Percentiles rank a stretch among this genome's conserved stretches.
Evolutionary conservation across 2,113 vertebrate genomes (phyloP).

Genomic region (Perca flavescens): DNA sequence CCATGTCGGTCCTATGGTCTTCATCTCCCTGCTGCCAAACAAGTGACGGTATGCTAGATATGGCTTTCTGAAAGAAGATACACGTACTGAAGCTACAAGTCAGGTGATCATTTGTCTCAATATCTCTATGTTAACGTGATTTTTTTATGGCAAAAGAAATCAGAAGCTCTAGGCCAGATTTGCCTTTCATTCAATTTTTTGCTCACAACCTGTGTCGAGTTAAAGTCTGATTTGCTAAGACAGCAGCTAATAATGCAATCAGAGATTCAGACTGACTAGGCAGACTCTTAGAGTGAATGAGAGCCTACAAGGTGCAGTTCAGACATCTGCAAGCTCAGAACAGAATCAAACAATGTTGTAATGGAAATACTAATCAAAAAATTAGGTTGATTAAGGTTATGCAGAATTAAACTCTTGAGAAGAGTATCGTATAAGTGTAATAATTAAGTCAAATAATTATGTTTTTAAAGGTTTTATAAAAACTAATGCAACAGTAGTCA

Average conservation of each 20-base stretch:
- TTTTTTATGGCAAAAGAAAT: conserved; percentile 8
- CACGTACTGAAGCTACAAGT: neutral
- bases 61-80: conserved; percentile 1
- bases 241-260: conserved; percentile 37
- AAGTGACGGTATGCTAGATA: conserved; percentile 5
- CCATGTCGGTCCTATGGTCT: conserved; percentile 43
- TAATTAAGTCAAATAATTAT: neutral
- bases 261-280: conserved; percentile 14
- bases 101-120: neutral
- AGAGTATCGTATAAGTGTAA: neutral
- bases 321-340: conserved; percentile 18
- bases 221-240: conserved; percentile 26
- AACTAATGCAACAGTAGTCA: neutral
- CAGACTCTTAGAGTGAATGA: neutral
- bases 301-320: conserved; percentile 3
- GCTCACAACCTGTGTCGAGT: conserved; percentile 3
- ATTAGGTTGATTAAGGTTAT: neutral
- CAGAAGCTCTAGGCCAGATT: conserved; percentile 1
- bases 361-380: neutral
- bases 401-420: neutral
- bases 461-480: neutral
- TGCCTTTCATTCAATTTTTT: conserved; percentile 8
- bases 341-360: neutral
- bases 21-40: conserved; percentile 49
- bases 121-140: neutral